Base-by-base conservation (phyloP, 2,797 vertebrate species). In the Gambusia yucatana region DNA sequence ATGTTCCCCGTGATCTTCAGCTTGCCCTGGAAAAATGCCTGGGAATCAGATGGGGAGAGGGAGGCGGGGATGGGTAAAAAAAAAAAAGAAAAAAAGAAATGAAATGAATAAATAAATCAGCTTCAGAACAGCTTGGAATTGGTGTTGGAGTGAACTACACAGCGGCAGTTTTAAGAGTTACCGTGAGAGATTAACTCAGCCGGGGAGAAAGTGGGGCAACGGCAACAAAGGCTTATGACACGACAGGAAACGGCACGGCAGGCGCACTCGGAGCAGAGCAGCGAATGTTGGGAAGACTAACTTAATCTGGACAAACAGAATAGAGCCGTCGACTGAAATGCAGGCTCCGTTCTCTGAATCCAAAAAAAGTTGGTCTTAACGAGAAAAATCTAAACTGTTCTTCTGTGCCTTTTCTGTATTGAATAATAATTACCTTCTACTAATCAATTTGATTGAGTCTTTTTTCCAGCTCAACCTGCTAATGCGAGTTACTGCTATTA, bases 11-110 rank as follows among this genome's bases (percentile, higher is more conserved):
- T 95, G 88, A 98, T 91, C 96, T 99, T 99, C 96, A 98, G 87
- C 92, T 98, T 99, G 43, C 97, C 98, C 95, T 99, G 97, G 94
- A 99, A 98, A 91, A 98, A 99, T 0, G 97, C 98, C 97, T 98
- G 93, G 36, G 43, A 80, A 85, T n/a, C 61, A 86, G 30, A 86
- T 52, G 50, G 4, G 30, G 44, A 39, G 13, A 13, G 16, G 22
- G 39, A 20, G 41, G 28, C 43, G 8, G 20, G 10, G 59, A 20
- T 9, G 59, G 16, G 30, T 63, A 61, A n/a, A n/a, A 10, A 22
- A 6, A 22, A 16, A 30, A 59, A 59, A 16, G 2, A 25, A n/a
- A 55, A 10, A 39, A 65, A 48, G 13, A 46, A 55, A 55, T 55
- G 11, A 30, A 59, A 59, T 30, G 16, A 59, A 39, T 50, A 50